Conservation (phyloP, 2,113 vertebrate genomes). For the Sardina pilchardus region DNA sequence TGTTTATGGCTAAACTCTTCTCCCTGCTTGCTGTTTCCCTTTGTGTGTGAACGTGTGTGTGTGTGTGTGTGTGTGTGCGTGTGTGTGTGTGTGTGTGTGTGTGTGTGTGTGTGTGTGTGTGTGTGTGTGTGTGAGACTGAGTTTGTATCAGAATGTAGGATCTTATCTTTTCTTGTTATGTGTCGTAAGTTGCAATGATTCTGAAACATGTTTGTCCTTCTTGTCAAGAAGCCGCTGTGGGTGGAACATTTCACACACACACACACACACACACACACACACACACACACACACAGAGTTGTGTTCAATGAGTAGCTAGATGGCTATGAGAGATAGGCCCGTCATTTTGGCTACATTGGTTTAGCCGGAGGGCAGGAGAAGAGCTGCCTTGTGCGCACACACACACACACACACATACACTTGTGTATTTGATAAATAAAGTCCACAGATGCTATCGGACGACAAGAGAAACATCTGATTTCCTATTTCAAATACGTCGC, state of each 20-base stretch:
- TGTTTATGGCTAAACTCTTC: slow-evolving; percentile 4
- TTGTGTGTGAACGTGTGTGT: slow-evolving; percentile 23
- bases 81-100: slow-evolving; percentile 28
- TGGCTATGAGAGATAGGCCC: background rate
- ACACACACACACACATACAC: no score
- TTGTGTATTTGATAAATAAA: slow-evolving; percentile 39
- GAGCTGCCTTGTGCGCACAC: background rate
- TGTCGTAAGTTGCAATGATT: slow-evolving; percentile 8
- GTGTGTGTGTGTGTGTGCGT: slow-evolving; percentile 35
- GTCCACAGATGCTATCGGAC: slow-evolving; percentile 24
- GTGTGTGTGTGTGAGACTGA: background rate
- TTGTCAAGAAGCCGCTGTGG: background rate
- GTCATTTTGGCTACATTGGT: slow-evolving; percentile 4
- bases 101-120: slow-evolving; percentile 28
- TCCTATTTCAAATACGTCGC: slow-evolving; percentile 20
- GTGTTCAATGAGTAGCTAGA: background rate
- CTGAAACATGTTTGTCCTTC: slow-evolving; percentile 4
- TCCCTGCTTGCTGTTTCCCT: background rate
- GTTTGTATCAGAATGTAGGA: slow-evolving; percentile 1
- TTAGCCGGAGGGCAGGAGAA: background rate
- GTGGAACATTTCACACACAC: background rate
- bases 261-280: background rate
- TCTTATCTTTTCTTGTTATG: background rate
- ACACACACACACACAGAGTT: background rate
- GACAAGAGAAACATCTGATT: slow-evolving; percentile 29